phyloP scores from a whole-genome alignment of 2,888 invertebrate species.

The Onthophagus sagittarius region DNA sequence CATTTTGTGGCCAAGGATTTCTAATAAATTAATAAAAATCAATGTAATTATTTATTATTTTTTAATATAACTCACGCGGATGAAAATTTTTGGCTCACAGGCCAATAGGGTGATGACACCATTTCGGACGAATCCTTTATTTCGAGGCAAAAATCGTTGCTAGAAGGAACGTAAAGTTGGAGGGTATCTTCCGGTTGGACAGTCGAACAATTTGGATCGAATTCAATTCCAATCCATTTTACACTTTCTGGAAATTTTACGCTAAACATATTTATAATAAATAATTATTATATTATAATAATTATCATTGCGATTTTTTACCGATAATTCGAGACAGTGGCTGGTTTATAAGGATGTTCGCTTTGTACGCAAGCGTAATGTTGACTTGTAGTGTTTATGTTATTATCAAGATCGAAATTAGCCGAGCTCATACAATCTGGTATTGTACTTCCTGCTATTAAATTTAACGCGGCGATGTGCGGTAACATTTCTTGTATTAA shows the following conservation, averaged over 20 bases:
- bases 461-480: constrained; percentile 81
- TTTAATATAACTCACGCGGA: constrained; percentile 47
- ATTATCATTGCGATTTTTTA: constrained; percentile 37
- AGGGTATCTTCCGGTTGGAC: constrained; percentile 90
- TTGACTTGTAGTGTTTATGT: constrained; percentile 66
- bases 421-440: constrained; percentile 6
- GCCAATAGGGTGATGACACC: constrained; percentile 54
- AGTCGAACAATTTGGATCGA: constrained; percentile 88
- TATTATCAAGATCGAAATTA: constrained; percentile 12
- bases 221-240: constrained; percentile 90
- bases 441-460: constrained; percentile 47
- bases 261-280: constrained; percentile 45
- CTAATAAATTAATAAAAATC: constrained; percentile 38
- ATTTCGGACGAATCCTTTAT: constrained; percentile 30
- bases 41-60: background rate
- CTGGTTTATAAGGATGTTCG: constrained; percentile 93
- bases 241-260: constrained; percentile 86
- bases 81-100: constrained; percentile 63
- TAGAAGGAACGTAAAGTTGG: constrained; percentile 64
- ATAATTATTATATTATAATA: background rate
- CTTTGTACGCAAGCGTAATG: constrained; percentile 92
- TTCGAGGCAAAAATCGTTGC: constrained; percentile 14
- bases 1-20: constrained; percentile 82
- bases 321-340: constrained; percentile 80
- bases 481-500: constrained; percentile 86